phyloP scores from a whole-genome alignment of 2,888 invertebrate genomes.

The Pardosa pseudoannulata region DNA sequence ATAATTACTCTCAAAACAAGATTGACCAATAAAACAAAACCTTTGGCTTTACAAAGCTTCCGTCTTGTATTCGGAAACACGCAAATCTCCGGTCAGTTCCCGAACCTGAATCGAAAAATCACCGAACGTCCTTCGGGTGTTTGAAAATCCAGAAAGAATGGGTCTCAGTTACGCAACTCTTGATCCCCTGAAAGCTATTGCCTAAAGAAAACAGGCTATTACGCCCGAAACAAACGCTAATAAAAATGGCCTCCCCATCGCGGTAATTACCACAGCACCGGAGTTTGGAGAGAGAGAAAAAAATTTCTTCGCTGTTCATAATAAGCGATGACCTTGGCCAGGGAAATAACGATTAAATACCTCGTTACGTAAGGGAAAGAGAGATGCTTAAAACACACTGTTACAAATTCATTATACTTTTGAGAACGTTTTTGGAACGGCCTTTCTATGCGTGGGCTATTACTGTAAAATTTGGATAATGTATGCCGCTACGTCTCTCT shows the following conservation, averaged over 20 bases:
- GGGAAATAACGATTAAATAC: not conserved
- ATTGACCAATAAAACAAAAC: no score
- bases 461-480: no score
- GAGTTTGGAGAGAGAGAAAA: no score
- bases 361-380: not conserved
- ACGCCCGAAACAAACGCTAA: not conserved
- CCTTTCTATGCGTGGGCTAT: no score
- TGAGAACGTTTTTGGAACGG: not conserved
- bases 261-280: not conserved
- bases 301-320: not conserved
- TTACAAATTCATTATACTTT: not conserved
- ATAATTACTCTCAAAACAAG: no score
- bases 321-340: not conserved
- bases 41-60: no score
- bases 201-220: not conserved
- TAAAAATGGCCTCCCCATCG: slow-evolving; percentile 1
- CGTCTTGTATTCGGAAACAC: no score
- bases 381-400: not conserved
- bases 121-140: no score
- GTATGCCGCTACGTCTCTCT: no score
- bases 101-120: no score
- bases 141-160: not conserved
- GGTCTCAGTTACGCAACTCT: not conserved
- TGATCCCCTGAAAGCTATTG: not conserved
- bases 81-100: no score